These are phyloP conservation scores for Ornithoptera priamus DNA, from an alignment of 2,888 invertebrate genomes.

Conservation along the genomic window DNA sequence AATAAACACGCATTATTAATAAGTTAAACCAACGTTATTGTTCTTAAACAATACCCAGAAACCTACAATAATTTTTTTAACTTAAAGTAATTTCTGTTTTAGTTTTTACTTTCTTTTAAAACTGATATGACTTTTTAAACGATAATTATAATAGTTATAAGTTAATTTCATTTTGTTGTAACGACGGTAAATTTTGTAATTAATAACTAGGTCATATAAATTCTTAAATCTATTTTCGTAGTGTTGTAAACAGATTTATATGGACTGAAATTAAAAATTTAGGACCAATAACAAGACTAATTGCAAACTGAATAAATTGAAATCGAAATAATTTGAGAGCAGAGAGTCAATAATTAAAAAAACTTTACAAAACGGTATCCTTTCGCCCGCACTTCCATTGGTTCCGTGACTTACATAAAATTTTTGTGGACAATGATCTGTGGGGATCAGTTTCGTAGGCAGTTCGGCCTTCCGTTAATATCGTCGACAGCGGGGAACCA, in stretches of 20 bases:
- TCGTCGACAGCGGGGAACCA: conserved; percentile 76
- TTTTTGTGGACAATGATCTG: conserved; percentile 65
- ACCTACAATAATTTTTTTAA: too few relatives aligned
- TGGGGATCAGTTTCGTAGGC: conserved; percentile 68
- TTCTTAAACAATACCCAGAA: background rate
- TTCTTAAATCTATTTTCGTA: background rate
- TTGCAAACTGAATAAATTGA: background rate
- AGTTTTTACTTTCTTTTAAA: too few relatives aligned
- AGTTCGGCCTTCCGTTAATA: conserved; percentile 74
- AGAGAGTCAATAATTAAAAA: conserved; percentile 51
- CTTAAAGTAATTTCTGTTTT: too few relatives aligned
- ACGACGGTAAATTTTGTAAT: too few relatives aligned
- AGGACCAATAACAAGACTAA: background rate
- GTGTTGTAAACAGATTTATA: background rate
- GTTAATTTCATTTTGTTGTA: too few relatives aligned
- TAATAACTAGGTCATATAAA: background rate
- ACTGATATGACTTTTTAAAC: too few relatives aligned
- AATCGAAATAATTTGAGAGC: conserved; percentile 14
- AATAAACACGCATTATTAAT: too few relatives aligned
- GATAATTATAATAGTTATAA: too few relatives aligned
- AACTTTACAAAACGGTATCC: conserved; percentile 50
- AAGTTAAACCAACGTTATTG: background rate
- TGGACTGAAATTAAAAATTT: background rate
- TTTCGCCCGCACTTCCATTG: conserved; percentile 65
- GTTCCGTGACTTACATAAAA: conserved; percentile 69